Percentiles rank a stretch among this genome's conserved stretches.
Conservation (phyloP, 2,113 vertebrate species). For the Climacteris rufus region DNA sequence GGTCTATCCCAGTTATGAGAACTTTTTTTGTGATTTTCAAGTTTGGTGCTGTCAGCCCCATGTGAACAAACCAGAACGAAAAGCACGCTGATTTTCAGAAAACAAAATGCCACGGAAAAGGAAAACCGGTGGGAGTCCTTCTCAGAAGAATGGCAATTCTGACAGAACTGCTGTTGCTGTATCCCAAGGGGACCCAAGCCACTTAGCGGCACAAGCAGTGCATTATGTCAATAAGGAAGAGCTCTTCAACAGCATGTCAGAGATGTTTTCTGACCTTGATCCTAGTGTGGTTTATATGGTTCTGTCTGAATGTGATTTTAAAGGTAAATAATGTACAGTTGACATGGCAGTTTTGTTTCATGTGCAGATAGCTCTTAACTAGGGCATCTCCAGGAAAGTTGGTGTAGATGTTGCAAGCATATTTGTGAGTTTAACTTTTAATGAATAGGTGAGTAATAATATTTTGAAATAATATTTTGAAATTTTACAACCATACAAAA, state of each 20-base stretch:
- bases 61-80: conserved; percentile 33
- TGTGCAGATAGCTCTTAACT: background rate
- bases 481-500: background rate
- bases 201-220: background rate
- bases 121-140: conserved; percentile 80
- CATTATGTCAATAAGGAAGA: conserved; percentile 71
- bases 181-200: conserved; percentile 6
- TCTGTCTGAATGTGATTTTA: conserved; percentile 93
- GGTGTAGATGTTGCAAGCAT: background rate
- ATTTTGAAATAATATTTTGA: background rate
- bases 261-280: conserved; percentile 94
- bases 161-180: conserved; percentile 42
- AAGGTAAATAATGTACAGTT: conserved; percentile 79
- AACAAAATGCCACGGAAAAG: conserved; percentile 88
- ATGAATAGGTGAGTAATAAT: background rate
- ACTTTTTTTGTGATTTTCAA: conserved; percentile 50
- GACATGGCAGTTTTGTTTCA: conserved; percentile 24
- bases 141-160: conserved; percentile 58
- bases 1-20: background rate
- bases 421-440: conserved; percentile 6
- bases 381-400: background rate
- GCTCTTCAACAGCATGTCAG: conserved; percentile 83
- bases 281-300: conserved; percentile 91
- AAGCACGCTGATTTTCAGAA: conserved; percentile 41
- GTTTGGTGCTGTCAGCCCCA: conserved; percentile 35